Evolutionary conservation across 2,888 invertebrate genomes (phyloP).

Genomic region (Monopis laevigella): DNA sequence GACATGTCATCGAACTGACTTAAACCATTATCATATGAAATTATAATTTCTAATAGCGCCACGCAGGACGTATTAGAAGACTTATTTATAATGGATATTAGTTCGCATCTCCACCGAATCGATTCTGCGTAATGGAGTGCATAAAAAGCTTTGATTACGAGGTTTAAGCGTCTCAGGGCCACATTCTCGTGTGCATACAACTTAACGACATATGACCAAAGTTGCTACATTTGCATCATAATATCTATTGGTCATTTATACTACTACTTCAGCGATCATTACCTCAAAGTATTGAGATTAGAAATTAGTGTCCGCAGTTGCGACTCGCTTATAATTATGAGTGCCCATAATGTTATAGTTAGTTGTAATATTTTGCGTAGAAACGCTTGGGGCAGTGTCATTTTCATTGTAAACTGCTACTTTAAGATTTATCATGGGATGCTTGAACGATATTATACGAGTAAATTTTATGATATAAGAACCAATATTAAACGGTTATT

Average conservation of each 20-base stretch:
- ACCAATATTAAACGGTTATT: no score
- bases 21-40: constrained; percentile 33
- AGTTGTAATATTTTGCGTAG: constrained; percentile 7
- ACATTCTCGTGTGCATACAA: constrained; percentile 27
- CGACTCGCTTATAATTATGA: constrained; percentile 10
- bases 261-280: constrained; percentile 22
- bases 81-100: constrained; percentile 55
- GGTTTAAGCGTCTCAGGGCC: constrained; percentile 33
- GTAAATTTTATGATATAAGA: no score
- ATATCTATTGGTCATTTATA: constrained; percentile 43
- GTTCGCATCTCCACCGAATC: constrained; percentile 39
- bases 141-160: constrained; percentile 44
- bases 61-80: constrained; percentile 40
- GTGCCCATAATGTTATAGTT: neutral
- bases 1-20: constrained; percentile 7
- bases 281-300: constrained; percentile 47
- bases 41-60: constrained; percentile 33
- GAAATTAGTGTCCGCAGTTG: neutral
- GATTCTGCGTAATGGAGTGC: constrained; percentile 47
- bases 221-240: constrained; percentile 44
- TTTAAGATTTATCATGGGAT: constrained; percentile 9
- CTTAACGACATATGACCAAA: constrained; percentile 27
- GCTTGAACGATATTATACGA: constrained; percentile 7
- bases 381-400: constrained; percentile 8
- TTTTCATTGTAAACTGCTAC: constrained; percentile 11